These are phyloP conservation scores for Conistra vaccinii DNA, from an alignment of 2,888 invertebrate genomes.

Conservation along the genomic window DNA sequence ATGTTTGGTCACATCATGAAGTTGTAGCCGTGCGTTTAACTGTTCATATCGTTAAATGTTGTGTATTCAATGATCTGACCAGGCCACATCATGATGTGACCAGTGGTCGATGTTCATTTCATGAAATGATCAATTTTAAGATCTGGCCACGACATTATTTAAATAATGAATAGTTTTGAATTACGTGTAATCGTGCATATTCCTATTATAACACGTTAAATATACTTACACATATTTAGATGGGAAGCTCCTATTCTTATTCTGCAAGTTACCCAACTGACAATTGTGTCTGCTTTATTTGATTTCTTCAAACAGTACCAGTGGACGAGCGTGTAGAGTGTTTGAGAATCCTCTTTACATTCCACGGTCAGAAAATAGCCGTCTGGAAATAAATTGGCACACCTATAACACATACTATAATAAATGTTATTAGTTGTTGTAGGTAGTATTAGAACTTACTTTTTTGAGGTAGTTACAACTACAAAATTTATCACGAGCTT, in stretches of 20 bases:
- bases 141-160: too few relatives aligned
- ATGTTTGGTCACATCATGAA: too few relatives aligned
- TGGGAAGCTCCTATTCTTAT: slow-evolving; percentile 54
- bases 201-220: background rate
- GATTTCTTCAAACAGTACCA: slow-evolving; percentile 70
- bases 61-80: too few relatives aligned
- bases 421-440: background rate
- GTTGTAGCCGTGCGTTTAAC: too few relatives aligned
- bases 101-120: too few relatives aligned
- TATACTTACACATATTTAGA: background rate
- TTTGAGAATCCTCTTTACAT: slow-evolving; percentile 62
- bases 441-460: background rate
- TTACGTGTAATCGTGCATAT: too few relatives aligned
- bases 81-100: too few relatives aligned
- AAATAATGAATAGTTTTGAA: too few relatives aligned
- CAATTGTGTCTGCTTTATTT: slow-evolving; percentile 75
- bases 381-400: slow-evolving; percentile 6
- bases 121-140: too few relatives aligned
- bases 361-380: slow-evolving; percentile 40
- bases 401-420: background rate
- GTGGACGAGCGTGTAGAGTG: slow-evolving; percentile 55
- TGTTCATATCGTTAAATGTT: too few relatives aligned
- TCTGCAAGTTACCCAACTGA: slow-evolving; percentile 68
- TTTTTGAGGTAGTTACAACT: background rate
- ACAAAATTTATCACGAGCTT: background rate